A percentile compares a stretch with the other conserved stretches of the same genome.
Conservation (phyloP, 2,113 vertebrate genomes). For the Azemiops feae region DNA sequence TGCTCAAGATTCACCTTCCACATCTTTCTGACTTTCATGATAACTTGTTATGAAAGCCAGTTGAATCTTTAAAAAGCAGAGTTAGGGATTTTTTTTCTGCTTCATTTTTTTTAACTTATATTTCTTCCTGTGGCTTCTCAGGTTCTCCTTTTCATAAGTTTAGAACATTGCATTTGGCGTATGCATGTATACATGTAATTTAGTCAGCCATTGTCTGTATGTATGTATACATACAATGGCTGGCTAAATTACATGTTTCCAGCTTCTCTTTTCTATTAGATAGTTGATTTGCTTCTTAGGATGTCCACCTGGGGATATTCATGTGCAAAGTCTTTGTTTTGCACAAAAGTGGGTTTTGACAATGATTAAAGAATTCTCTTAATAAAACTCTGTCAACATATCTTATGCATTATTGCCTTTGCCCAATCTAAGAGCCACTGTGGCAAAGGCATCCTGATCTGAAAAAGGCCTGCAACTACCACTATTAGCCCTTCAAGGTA, state of each 20-base stretch:
- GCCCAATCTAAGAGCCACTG: neutral
- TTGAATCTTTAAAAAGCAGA: neutral
- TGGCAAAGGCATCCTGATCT: neutral
- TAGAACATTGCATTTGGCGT: no score
- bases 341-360: neutral
- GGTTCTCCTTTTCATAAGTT: no score
- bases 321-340: neutral
- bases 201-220: no score
- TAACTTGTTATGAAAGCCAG: neutral
- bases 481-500: neutral
- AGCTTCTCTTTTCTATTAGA: neutral
- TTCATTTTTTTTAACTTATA: no score
- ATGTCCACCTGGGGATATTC: neutral
- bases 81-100: neutral
- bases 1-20: neutral
- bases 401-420: neutral
- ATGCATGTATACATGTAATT: neutral
- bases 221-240: neutral
- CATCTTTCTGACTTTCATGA: neutral
- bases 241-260: neutral
- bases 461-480: no score
- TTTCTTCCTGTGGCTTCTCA: neutral
- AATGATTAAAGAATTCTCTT: neutral
- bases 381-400: neutral
- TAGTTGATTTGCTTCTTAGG: neutral